phyloP scores from a whole-genome alignment of 2,113 vertebrate species.

The Noctilio leporinus region DNA sequence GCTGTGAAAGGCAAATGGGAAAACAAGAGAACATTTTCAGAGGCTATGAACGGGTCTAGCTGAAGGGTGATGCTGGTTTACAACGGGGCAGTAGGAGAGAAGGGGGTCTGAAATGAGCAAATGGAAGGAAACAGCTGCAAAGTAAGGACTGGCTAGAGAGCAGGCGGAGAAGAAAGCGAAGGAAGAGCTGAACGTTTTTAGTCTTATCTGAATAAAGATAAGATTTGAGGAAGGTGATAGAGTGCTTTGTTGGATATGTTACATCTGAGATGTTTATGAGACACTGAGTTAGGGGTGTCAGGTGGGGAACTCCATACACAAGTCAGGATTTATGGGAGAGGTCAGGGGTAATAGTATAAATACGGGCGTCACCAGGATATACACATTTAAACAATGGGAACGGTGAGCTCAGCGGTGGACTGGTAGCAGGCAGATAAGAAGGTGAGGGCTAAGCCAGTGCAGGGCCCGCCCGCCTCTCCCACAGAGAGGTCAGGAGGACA shows the following conservation, averaged over 20 bases:
- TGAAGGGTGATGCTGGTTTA: neutral
- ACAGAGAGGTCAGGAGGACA: neutral
- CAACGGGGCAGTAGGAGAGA: neutral
- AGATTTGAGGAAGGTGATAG: neutral
- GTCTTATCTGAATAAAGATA: neutral
- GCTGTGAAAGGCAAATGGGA: neutral
- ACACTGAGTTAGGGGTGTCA: neutral
- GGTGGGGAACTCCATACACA: neutral
- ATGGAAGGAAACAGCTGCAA: neutral
- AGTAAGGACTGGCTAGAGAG: neutral
- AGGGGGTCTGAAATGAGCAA: neutral
- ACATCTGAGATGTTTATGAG: neutral
- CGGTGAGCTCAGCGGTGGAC: neutral
- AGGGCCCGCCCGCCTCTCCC: neutral
- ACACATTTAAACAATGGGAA: neutral
- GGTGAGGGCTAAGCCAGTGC: neutral
- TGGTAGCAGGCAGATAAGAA: neutral
- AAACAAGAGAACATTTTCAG: neutral
- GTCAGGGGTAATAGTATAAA: neutral
- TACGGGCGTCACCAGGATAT: neutral
- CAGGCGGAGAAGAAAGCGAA: neutral
- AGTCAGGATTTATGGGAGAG: neutral
- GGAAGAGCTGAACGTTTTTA: neutral
- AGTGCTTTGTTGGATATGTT: neutral
- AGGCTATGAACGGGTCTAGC: neutral